These are phyloP conservation scores for Eucidaris tribuloides DNA, from an alignment of 35 echinoderm and acorn worm genomes.

Conservation along the genomic window DNA sequence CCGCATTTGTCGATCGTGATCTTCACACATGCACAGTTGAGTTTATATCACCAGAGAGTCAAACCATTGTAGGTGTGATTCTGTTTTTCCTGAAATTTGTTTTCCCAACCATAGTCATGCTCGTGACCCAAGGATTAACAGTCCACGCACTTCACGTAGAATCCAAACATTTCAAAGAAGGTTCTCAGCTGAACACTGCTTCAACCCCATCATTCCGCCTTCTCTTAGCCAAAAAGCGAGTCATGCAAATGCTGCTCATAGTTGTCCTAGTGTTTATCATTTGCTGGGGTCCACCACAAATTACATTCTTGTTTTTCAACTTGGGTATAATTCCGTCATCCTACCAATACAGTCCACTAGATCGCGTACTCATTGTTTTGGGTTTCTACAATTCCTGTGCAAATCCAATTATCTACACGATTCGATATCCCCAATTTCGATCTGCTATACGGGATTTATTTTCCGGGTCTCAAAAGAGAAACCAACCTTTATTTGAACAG, in stretches of 20 bases:
- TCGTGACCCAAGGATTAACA: neutral
- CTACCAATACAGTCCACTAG: neutral
- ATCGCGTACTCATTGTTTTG: neutral
- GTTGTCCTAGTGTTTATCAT: conserved; percentile 6
- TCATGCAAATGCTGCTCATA: conserved; percentile 8
- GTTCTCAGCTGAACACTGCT: too few species aligned
- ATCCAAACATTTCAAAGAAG: neutral
- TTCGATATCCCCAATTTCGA: conserved; percentile 7
- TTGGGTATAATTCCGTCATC: neutral
- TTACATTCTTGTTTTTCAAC: neutral
- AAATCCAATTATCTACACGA: conserved; percentile 32
- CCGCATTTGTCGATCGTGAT: neutral
- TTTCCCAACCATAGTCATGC: neutral
- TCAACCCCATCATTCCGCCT: neutral
- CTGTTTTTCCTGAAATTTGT: neutral
- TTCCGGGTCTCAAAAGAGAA: too few species aligned
- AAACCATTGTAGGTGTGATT: neutral
- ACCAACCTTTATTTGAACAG: too few species aligned
- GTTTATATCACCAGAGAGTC: neutral
- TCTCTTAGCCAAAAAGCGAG: neutral
- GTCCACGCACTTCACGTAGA: neutral
- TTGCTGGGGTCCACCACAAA: conserved; percentile 24
- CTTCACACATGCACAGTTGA: neutral
- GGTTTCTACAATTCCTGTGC: conserved; percentile 22
- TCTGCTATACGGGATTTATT: neutral